Conservation (phyloP, 2,888 invertebrate species). For the Caenorhabditis sp. region DNA sequence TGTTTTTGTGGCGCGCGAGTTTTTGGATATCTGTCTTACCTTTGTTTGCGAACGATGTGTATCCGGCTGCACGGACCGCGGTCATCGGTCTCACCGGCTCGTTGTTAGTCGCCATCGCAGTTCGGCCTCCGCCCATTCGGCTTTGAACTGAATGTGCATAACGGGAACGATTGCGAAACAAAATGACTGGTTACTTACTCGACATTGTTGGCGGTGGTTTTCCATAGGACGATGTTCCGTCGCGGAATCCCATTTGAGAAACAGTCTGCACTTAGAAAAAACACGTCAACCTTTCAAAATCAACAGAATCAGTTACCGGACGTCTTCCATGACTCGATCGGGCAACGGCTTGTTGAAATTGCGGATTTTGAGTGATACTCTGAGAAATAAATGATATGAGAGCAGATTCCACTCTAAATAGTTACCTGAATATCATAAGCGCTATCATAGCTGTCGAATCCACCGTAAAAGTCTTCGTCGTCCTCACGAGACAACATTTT, state of each 20-base stretch:
- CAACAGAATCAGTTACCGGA: conserved; percentile 81
- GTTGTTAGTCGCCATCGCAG: conserved; percentile 68
- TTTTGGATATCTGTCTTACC: conserved; percentile 60
- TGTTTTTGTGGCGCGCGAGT: background rate
- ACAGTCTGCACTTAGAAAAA: conserved; percentile 25
- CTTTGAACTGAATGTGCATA: conserved; percentile 28
- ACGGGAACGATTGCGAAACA: background rate
- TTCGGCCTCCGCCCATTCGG: conserved; percentile 50
- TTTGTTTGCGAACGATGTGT: conserved; percentile 85
- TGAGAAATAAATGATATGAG: conserved; percentile 78
- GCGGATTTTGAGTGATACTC: conserved; percentile 85
- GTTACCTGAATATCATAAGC: conserved; percentile 76
- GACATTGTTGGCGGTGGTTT: conserved; percentile 51
- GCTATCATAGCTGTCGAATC: conserved; percentile 77
- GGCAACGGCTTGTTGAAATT: conserved; percentile 87
- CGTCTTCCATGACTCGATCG: conserved; percentile 85
- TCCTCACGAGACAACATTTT: conserved; percentile 9
- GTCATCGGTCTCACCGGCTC: conserved; percentile 88
- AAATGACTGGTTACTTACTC: conserved; percentile 23
- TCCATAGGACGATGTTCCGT: conserved; percentile 42
- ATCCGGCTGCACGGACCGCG: conserved; percentile 95
- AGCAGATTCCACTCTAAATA: background rate
- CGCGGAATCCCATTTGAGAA: conserved; percentile 54
- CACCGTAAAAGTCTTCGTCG: conserved; percentile 76
- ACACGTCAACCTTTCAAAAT: background rate